Conservation (phyloP, 2,113 vertebrate species). For the Anarrhichthys ocellatus region DNA sequence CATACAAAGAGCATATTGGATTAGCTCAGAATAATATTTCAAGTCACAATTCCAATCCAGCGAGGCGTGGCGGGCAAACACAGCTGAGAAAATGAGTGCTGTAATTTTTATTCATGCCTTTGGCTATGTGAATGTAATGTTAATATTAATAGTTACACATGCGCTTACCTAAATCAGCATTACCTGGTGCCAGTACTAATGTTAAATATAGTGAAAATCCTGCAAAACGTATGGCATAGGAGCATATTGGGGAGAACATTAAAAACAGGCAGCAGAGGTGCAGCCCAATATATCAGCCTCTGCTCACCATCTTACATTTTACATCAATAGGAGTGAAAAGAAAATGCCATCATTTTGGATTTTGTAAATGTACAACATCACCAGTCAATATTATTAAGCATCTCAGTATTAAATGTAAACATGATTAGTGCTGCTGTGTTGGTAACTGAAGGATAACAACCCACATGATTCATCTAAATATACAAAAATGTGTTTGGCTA, state of each 20-base stretch:
- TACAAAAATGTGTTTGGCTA: conserved; percentile 10
- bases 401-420: conserved; percentile 32
- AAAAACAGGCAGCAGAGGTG: conserved; percentile 25
- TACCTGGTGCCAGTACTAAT: conserved; percentile 44
- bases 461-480: conserved; percentile 20
- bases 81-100: conserved; percentile 59
- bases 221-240: conserved; percentile 43
- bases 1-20: conserved; percentile 78
- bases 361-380: conserved; percentile 6
- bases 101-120: conserved; percentile 50
- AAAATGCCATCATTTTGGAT: background rate
- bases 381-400: conserved; percentile 1
- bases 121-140: conserved; percentile 53
- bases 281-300: conserved; percentile 26
- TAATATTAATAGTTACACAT: conserved; percentile 55
- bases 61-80: conserved; percentile 55
- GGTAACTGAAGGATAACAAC: background rate
- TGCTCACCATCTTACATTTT: conserved; percentile 11
- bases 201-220: conserved; percentile 55
- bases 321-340: conserved; percentile 3
- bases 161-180: conserved; percentile 52
- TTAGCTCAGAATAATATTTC: conserved; percentile 75
- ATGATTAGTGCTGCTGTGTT: conserved; percentile 23
- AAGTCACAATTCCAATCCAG: conserved; percentile 67
- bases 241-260: conserved; percentile 39